These are phyloP conservation scores for Oreochromis mossambicus DNA, from an alignment of 2,797 vertebrate species.

Conservation along the genomic window DNA sequence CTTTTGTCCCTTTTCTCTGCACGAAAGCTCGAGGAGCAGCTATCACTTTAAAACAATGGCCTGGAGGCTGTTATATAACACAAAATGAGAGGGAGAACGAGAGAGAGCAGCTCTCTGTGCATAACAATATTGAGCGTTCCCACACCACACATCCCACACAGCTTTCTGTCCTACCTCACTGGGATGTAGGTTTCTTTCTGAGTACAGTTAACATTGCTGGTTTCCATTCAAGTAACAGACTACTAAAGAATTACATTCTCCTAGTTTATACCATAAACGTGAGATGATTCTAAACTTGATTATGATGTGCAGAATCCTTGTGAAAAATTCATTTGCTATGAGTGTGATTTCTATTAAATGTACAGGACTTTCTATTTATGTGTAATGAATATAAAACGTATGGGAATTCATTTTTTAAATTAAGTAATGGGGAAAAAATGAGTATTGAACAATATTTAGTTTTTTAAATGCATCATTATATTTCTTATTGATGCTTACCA, in stretches of 20 bases:
- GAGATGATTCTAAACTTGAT: neutral
- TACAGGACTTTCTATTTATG: neutral
- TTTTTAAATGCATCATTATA: neutral
- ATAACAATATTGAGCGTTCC: constrained; percentile 33
- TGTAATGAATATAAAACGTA: neutral
- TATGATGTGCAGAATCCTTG: neutral
- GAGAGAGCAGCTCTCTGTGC: constrained; percentile 37
- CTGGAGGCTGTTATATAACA: constrained; percentile 54
- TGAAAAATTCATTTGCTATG: neutral
- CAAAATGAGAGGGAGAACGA: neutral
- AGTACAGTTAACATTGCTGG: neutral
- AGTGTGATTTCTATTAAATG: neutral
- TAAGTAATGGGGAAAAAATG: neutral
- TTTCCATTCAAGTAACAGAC: neutral
- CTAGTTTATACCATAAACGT: neutral
- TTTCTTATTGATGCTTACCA: neutral
- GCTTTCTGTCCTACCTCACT: constrained; percentile 8
- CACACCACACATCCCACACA: constrained; percentile 46
- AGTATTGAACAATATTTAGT: neutral
- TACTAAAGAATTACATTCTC: neutral
- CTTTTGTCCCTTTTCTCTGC: neutral
- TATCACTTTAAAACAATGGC: constrained; percentile 43
- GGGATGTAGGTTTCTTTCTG: neutral
- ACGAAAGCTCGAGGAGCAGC: constrained; percentile 1
- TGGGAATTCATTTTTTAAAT: neutral